Conservation (phyloP, 1,140 invertebrate genomes). For the Idris sp. region DNA sequence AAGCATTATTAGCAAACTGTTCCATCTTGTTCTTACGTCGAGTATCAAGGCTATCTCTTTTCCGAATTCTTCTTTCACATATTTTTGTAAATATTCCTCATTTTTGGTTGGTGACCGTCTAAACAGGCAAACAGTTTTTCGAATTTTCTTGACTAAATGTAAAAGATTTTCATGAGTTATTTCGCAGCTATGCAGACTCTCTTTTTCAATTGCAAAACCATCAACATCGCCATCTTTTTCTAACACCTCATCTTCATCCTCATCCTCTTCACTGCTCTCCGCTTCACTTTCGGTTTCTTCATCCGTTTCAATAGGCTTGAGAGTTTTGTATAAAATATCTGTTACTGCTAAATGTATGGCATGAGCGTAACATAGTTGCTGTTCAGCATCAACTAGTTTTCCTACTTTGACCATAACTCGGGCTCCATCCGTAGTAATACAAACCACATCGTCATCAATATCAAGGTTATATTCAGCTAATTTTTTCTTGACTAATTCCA, state of each 20-base stretch:
- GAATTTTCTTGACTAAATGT: not conserved
- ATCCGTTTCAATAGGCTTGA: not conserved
- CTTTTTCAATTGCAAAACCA: not conserved
- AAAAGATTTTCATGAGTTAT: not conserved
- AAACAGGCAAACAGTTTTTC: constrained; percentile 18
- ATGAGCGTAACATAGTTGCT: constrained; percentile 48
- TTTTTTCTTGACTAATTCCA: not conserved
- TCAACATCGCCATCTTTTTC: not conserved
- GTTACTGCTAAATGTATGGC: constrained; percentile 28
- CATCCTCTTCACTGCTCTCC: not conserved
- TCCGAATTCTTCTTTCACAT: constrained; percentile 32
- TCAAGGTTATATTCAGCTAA: not conserved
- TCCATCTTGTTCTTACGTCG: constrained; percentile 47
- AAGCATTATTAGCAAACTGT: constrained; percentile 45
- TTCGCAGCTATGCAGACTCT: not conserved
- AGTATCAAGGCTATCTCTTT: constrained; percentile 35
- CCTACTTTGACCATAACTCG: constrained; percentile 48
- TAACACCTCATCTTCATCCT: constrained; percentile 1
- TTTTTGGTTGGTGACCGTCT: constrained; percentile 32
- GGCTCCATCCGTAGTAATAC: constrained; percentile 35
- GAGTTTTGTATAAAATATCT: constrained; percentile 42
- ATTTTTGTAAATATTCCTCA: constrained; percentile 39
- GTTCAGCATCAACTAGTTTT: constrained; percentile 33
- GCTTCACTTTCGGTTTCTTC: not conserved
- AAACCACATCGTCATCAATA: not conserved